phyloP scores from a whole-genome alignment of 2,797 vertebrate species.

The Hydrolagus colliei region DNA sequence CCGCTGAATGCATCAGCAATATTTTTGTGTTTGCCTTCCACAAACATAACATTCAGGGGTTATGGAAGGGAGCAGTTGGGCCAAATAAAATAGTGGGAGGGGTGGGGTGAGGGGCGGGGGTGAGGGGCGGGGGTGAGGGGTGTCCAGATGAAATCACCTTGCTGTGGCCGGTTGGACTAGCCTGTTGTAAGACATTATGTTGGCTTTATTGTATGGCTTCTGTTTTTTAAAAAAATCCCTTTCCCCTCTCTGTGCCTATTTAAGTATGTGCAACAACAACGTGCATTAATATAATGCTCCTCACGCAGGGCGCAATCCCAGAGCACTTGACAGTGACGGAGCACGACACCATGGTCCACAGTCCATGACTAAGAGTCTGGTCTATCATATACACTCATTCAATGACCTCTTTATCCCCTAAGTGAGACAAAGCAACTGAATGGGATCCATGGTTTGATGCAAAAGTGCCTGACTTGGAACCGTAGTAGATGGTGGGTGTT shows the following conservation, averaged over 20 bases:
- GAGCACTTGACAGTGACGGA: too few species aligned
- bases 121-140: too few species aligned
- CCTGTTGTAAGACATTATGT: not conserved
- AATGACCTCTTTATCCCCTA: not conserved
- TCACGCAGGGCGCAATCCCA: too few species aligned
- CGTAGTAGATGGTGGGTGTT: not conserved
- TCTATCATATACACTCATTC: not conserved
- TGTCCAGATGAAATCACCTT: too few species aligned
- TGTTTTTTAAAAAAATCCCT: not conserved
- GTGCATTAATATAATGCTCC: too few species aligned
- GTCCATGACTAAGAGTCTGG: not conserved
- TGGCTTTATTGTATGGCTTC: not conserved
- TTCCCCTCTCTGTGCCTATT: not conserved
- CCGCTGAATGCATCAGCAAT: too few species aligned
- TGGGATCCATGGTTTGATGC: not conserved
- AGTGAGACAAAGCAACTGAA: not conserved
- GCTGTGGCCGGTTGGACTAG: too few species aligned
- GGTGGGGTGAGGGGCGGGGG: not conserved
- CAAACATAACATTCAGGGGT: too few species aligned
- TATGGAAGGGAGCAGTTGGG: not conserved
- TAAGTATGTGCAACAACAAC: not conserved
- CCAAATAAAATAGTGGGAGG: not conserved
- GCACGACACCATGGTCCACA: not conserved
- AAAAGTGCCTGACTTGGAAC: constrained; percentile 4
- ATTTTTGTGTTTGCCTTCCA: too few species aligned